A percentile compares a stretch with the other conserved stretches of the same genome.
These are phyloP conservation scores for Glaucopsyche alexis DNA, from an alignment of 2,888 invertebrate genomes.

Conservation along the genomic window DNA sequence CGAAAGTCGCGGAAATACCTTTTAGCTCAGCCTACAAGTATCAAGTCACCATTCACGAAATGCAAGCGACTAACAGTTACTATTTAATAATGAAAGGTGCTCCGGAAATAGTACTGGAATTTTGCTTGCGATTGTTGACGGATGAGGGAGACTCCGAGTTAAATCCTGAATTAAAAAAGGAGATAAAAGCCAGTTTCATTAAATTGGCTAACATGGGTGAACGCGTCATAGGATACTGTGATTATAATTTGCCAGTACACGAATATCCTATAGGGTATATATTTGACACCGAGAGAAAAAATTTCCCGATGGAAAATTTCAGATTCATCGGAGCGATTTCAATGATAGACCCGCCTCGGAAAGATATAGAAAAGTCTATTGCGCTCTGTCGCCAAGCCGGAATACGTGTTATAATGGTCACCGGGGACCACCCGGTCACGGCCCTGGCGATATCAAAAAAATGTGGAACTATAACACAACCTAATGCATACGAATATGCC, in stretches of 20 bases:
- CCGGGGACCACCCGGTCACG: constrained; percentile 87
- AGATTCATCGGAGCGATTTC: constrained; percentile 83
- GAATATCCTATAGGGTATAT: constrained; percentile 72
- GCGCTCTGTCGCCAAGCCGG: constrained; percentile 84
- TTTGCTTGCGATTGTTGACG: constrained; percentile 78
- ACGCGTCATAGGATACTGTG: constrained; percentile 91
- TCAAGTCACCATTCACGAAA: constrained; percentile 84
- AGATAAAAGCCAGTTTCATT: constrained; percentile 83
- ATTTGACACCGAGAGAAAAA: constrained; percentile 80
- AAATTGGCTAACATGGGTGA: constrained; percentile 92
- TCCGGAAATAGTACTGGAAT: constrained; percentile 85
- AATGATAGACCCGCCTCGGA: constrained; percentile 86
- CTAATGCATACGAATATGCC: constrained; percentile 86
- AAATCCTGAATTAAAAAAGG: constrained; percentile 67
- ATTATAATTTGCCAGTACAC: constrained; percentile 80
- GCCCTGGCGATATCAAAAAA: constrained; percentile 85
- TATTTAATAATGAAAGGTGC: constrained; percentile 88
- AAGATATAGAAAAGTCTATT: constrained; percentile 83
- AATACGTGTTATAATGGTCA: constrained; percentile 86
- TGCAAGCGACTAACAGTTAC: constrained; percentile 70
- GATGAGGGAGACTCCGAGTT: constrained; percentile 77
- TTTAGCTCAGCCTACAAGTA: constrained; percentile 86
- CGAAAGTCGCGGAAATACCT: constrained; percentile 82
- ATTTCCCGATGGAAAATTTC: constrained; percentile 83
- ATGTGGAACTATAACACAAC: constrained; percentile 82